These are phyloP conservation scores for Brotula barbata DNA, from an alignment of 2,797 vertebrate genomes.

Conservation along the genomic window DNA sequence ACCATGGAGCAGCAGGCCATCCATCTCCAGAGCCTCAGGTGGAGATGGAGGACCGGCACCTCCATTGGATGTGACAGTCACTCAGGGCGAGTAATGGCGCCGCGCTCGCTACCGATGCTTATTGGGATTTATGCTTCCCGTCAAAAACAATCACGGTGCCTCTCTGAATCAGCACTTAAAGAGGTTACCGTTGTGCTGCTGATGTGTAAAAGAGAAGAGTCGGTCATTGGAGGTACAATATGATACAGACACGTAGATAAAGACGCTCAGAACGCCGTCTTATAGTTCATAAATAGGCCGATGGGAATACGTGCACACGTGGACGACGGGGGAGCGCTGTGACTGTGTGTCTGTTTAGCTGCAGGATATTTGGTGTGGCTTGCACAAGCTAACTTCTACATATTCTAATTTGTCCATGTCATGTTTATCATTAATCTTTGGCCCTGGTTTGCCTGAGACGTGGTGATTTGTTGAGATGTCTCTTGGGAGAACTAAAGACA, in stretches of 20 bases:
- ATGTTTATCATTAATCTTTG: constrained; percentile 86
- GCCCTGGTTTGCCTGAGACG: constrained; percentile 71
- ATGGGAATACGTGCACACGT: constrained; percentile 61
- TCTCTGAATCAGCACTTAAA: constrained; percentile 7
- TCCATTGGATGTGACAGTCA: constrained; percentile 65
- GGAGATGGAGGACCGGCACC: constrained; percentile 58
- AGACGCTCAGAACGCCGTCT: constrained; percentile 14
- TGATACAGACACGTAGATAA: no score
- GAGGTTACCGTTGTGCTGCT: constrained; percentile 11
- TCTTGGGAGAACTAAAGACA: constrained; percentile 73
- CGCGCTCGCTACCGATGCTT: constrained; percentile 49
- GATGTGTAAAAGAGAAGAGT: no score
- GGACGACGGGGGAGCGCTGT: constrained; percentile 54
- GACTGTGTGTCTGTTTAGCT: constrained; percentile 71
- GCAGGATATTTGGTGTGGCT: constrained; percentile 66
- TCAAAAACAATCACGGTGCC: constrained; percentile 66
- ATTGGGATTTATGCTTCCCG: constrained; percentile 63
- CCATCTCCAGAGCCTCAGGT: constrained; percentile 66
- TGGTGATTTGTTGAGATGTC: constrained; percentile 75
- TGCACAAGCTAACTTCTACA: constrained; percentile 73
- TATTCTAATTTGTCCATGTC: constrained; percentile 84
- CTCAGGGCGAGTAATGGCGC: constrained; percentile 54
- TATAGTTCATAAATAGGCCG: constrained; percentile 49
- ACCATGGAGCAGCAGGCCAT: constrained; percentile 58
- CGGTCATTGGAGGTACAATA: no score